These are phyloP conservation scores for Molorchus minor DNA, from an alignment of 2,888 invertebrate species.

Conservation along the genomic window DNA sequence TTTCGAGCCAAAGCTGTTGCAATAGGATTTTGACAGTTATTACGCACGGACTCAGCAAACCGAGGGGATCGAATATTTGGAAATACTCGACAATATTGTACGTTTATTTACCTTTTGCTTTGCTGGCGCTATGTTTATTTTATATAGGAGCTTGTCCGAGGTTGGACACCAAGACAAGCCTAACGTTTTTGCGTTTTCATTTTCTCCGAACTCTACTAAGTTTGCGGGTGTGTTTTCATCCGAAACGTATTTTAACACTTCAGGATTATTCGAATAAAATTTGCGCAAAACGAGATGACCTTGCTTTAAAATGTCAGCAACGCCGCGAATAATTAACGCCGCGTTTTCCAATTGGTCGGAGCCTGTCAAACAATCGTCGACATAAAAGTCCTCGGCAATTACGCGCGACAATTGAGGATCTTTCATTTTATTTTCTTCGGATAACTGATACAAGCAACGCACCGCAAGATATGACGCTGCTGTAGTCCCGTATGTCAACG, in stretches of 20 bases:
- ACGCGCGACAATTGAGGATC: not conserved
- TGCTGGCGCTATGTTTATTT: not conserved
- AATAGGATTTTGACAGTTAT: slow-evolving; percentile 33
- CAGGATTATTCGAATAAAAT: slow-evolving; percentile 8
- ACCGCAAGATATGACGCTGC: slow-evolving; percentile 17
- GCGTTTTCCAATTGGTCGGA: slow-evolving; percentile 6
- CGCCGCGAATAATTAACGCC: not conserved
- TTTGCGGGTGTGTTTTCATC: not conserved
- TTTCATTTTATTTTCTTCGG: not conserved
- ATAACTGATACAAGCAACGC: slow-evolving; percentile 18
- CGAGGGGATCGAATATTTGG: slow-evolving; percentile 34
- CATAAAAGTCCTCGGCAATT: slow-evolving; percentile 19
- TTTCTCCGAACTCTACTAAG: not conserved
- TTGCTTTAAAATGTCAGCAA: not conserved
- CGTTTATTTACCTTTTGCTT: slow-evolving; percentile 3
- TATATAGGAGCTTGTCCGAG: not conserved
- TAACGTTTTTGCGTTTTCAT: slow-evolving; percentile 2
- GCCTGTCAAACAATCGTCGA: slow-evolving; percentile 22
- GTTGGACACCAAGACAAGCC: not conserved
- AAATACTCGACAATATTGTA: not conserved
- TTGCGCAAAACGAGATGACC: slow-evolving; percentile 17
- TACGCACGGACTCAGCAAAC: slow-evolving; percentile 23
- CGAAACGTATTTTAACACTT: not conserved
- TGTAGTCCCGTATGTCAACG: slow-evolving; percentile 14
- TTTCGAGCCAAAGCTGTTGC: slow-evolving; percentile 33